Evolutionary conservation across 2,888 invertebrate genomes (phyloP).

Genomic region (Deilephila porcellus): DNA sequence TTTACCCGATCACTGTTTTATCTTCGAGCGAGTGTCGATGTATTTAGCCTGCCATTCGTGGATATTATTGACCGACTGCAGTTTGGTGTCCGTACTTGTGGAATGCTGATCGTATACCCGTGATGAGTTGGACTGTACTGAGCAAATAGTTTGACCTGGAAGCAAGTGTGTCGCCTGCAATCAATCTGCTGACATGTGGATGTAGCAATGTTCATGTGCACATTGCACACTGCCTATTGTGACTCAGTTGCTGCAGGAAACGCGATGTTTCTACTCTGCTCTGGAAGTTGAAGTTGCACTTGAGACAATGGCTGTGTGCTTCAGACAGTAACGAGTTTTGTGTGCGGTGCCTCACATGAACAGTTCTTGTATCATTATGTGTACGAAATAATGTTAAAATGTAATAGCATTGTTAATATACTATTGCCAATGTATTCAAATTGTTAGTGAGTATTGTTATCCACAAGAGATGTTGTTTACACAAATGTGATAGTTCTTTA

Average conservation of each 20-base stretch:
- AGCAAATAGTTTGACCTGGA: slow-evolving; percentile 38
- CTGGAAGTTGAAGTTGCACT: slow-evolving; percentile 33
- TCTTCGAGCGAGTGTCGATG: slow-evolving; percentile 10
- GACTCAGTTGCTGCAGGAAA: slow-evolving; percentile 20
- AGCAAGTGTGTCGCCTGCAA: slow-evolving; percentile 35
- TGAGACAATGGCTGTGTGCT: slow-evolving; percentile 40
- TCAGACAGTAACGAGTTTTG: slow-evolving; percentile 37
- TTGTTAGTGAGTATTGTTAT: slow-evolving; percentile 33
- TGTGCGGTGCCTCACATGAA: slow-evolving; percentile 51
- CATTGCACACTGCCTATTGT: slow-evolving; percentile 16
- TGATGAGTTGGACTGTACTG: not conserved
- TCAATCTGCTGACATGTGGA: slow-evolving; percentile 38
- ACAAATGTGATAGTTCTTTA: slow-evolving; percentile 42
- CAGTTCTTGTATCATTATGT: slow-evolving; percentile 31
- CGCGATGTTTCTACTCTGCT: slow-evolving; percentile 30
- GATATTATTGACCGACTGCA: slow-evolving; percentile 30
- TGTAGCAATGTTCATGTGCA: slow-evolving; percentile 33
- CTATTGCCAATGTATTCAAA: not conserved
- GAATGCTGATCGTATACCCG: slow-evolving; percentile 33
- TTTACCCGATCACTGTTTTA: slow-evolving; percentile 5
- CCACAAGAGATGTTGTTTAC: slow-evolving; percentile 30
- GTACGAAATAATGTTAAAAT: slow-evolving; percentile 29
- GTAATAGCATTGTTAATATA: not conserved
- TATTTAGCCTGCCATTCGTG: slow-evolving; percentile 36
- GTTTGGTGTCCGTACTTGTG: slow-evolving; percentile 34